phyloP scores from a whole-genome alignment of 2,888 invertebrate species.

The Dasysyrphus albostriatus region DNA sequence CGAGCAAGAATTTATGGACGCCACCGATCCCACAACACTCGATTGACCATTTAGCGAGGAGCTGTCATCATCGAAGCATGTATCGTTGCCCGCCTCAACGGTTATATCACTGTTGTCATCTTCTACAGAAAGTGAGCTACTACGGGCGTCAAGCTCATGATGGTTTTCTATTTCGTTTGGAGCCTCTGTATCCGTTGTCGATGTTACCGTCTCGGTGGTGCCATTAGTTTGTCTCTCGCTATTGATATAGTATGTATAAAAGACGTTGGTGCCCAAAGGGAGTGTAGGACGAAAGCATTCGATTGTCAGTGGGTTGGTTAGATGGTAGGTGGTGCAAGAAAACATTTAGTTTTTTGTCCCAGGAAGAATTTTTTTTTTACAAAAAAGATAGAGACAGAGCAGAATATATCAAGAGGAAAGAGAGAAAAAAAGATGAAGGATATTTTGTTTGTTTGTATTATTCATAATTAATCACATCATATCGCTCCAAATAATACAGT shows the following conservation, averaged over 20 bases:
- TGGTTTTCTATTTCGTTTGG: constrained; percentile 78
- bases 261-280: background rate
- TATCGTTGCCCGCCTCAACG: constrained; percentile 81
- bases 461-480: constrained; percentile 12
- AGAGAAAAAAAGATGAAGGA: constrained; percentile 44
- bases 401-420: constrained; percentile 51
- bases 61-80: constrained; percentile 82
- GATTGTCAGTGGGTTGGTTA: constrained; percentile 40
- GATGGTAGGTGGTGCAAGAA: constrained; percentile 31
- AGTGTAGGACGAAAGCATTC: background rate
- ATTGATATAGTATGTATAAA: background rate
- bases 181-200: constrained; percentile 79
- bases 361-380: constrained; percentile 37
- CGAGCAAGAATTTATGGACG: constrained; percentile 61
- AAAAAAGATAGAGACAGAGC: constrained; percentile 26
- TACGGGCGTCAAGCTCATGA: constrained; percentile 77
- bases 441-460: constrained; percentile 15
- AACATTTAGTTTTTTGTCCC: constrained; percentile 37
- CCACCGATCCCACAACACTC: constrained; percentile 78
- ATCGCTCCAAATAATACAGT: constrained; percentile 11
- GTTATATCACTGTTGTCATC: constrained; percentile 83
- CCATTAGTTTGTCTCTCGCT: constrained; percentile 78
- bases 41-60: constrained; percentile 81
- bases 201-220: constrained; percentile 79
- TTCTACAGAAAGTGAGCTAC: constrained; percentile 82